Conservation (phyloP, 2,797 vertebrate genomes). For the Geotria australis region DNA sequence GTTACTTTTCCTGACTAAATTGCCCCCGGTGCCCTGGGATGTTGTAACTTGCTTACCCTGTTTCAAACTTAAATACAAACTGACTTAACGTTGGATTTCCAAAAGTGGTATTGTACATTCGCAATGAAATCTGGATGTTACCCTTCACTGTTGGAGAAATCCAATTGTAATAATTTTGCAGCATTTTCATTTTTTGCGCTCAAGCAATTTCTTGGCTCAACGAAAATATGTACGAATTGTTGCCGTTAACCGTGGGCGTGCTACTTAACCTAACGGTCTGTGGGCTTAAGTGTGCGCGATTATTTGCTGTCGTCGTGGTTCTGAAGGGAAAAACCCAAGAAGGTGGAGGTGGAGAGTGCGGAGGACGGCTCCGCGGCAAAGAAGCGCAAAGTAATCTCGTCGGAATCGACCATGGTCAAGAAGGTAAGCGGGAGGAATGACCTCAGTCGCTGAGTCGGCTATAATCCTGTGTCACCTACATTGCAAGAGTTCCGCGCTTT, state of each 20-base stretch:
- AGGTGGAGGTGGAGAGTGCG: slow-evolving; percentile 18
- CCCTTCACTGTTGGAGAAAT: too few relatives aligned
- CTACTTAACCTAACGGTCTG: background rate
- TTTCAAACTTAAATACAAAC: too few relatives aligned
- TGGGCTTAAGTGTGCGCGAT: too few relatives aligned
- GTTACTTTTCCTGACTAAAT: too few relatives aligned
- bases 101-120: too few relatives aligned
- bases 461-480: background rate
- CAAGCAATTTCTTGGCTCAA: background rate
- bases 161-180: too few relatives aligned
- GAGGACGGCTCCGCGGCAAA: slow-evolving; percentile 44
- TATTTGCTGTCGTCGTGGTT: too few relatives aligned
- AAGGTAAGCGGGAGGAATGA: slow-evolving; percentile 17
- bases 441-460: background rate
- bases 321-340: slow-evolving; percentile 45
- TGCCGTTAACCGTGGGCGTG: too few relatives aligned
- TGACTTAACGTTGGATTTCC: too few relatives aligned
- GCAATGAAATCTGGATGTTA: too few relatives aligned
- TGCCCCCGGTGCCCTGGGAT: too few relatives aligned
- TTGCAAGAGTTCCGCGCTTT: background rate
- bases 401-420: slow-evolving; percentile 54
- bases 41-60: too few relatives aligned
- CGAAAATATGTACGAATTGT: background rate
- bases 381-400: slow-evolving; percentile 33
- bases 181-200: background rate